These are phyloP conservation scores for Acanthopleura granulata DNA, from an alignment of 2,888 invertebrate genomes.

Conservation along the genomic window DNA sequence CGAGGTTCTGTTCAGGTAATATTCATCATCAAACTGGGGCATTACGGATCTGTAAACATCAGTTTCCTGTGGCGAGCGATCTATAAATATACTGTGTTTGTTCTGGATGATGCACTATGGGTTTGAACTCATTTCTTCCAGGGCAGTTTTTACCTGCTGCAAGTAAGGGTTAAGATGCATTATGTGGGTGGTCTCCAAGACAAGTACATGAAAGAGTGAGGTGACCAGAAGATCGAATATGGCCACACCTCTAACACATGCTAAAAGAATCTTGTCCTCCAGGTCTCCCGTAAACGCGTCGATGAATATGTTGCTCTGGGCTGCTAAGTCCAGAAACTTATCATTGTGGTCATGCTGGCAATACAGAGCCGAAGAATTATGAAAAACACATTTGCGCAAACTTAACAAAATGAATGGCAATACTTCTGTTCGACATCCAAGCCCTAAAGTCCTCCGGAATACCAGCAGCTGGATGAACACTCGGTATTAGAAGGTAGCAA, in stretches of 20 bases:
- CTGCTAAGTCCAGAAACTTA: neutral
- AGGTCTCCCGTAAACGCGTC: no score
- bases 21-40: neutral
- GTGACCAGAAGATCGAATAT: neutral
- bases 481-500: neutral
- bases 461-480: slow-evolving; percentile 9
- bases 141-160: neutral
- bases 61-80: neutral
- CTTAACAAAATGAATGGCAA: no score
- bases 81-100: neutral
- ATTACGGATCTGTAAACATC: neutral
- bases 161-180: neutral
- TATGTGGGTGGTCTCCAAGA: neutral
- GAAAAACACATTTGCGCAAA: no score
- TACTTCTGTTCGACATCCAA: no score
- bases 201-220: neutral
- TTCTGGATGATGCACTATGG: neutral
- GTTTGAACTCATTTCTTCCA: slow-evolving; percentile 2
- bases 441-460: no score
- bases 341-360: neutral
- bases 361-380: neutral
- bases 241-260: slow-evolving; percentile 1
- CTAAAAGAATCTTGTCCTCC: neutral
- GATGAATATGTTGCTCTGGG: neutral
- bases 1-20: no score